Evolutionary conservation across 2,888 invertebrate genomes (phyloP), one percentile per base, ranked within the genome.

Genomic region (Caenorhabditis sp.): DNA sequence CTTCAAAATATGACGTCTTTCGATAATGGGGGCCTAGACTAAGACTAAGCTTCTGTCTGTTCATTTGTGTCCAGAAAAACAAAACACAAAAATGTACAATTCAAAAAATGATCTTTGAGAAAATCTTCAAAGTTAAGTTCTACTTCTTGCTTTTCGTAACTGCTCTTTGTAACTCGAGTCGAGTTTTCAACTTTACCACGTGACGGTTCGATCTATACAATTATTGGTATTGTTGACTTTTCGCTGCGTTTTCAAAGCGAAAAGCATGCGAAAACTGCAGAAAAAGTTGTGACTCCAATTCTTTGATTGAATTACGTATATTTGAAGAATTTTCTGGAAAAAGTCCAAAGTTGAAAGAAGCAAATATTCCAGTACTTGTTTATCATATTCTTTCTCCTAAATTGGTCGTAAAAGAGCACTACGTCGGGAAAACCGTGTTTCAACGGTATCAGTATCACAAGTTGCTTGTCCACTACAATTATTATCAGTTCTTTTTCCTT

Each of bases 401-500:
- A 37, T 40, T 65, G 58, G 51, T 74, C 60, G 65, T 74, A 60
- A 64, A 74, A 74, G 74, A 65, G 74, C 74, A 74, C 9, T 74
- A 24, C 65, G 74, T 65, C 56, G 15, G n/a, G n/a, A 24, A 9
- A 32, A 47, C 22, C 56, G 47, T 56, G 62, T 58, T 56, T 72
- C 40, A 32, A 47, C 18, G 62, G 55, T 64, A 32, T 32, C 32
- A 40, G 32, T 32, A 26, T 72, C 72, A 72, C 50, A 71, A 71
- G 62, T 18, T 40, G 18, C 55, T n/a, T n/a, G n/a, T 20, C 40
- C 51, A 37, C 74, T 44, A 47, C 51, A 35, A 24, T 50, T 60
- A 47, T 67, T 74, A 74, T 74, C 67, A 76, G 40, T 74, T 74
- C 56, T 32, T 4, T 32, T 9, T 4, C 9, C 32, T 4, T 6